These are phyloP conservation scores for Tetrao urogallus DNA, from an alignment of 2,113 vertebrate genomes.

Conservation along the genomic window DNA sequence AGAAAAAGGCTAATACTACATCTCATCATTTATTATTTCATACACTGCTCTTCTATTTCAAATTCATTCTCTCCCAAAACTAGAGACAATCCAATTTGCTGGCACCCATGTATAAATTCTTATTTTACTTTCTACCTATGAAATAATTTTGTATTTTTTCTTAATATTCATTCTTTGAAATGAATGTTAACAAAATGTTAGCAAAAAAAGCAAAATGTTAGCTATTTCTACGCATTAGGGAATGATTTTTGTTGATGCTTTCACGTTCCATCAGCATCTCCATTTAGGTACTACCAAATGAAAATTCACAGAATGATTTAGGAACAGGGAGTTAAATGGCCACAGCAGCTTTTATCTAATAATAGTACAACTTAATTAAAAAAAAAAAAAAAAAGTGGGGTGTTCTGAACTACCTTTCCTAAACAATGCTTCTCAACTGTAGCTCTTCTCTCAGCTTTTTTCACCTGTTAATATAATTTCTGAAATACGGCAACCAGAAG, in stretches of 20 bases:
- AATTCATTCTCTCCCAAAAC: background rate
- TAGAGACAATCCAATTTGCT: background rate
- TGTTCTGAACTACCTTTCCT: background rate
- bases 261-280: background rate
- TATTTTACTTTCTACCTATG: background rate
- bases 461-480: background rate
- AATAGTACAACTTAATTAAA: too few species aligned
- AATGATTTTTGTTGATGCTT: background rate
- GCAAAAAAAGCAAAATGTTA: background rate
- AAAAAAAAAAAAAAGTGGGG: background rate
- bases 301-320: background rate
- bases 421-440: background rate
- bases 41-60: background rate
- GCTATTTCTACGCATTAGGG: background rate
- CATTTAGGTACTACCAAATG: background rate
- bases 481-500: background rate
- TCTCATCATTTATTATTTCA: background rate
- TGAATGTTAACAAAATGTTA: too few species aligned
- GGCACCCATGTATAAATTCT: background rate
- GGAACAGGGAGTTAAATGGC: background rate
- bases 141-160: background rate
- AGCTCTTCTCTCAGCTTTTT: background rate
- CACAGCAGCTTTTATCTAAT: background rate
- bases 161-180: background rate
- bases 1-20: background rate